phyloP scores from a whole-genome alignment of 2,888 invertebrate species.

The Sepiola atlantica region DNA sequence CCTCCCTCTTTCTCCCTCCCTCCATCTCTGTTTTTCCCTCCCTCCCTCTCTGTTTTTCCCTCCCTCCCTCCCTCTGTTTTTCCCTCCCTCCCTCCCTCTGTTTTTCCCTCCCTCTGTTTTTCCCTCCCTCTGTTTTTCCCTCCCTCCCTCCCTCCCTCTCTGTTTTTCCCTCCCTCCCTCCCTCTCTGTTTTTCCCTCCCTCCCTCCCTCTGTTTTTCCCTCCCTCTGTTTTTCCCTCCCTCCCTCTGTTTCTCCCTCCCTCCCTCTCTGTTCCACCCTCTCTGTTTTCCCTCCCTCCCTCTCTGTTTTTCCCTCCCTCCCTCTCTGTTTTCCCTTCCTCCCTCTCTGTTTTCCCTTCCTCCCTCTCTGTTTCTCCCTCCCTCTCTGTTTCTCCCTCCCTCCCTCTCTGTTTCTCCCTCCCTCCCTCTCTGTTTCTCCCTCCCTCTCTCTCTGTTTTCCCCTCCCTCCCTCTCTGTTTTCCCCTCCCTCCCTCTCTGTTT shows the following conservation, averaged over 20 bases:
- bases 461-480: not conserved
- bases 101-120: no score
- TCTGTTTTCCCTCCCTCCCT: not conserved
- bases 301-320: not conserved
- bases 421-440: not conserved
- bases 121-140: not conserved
- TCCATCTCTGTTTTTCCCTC: not conserved
- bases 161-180: not conserved
- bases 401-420: not conserved
- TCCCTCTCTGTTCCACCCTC: not conserved
- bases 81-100: not conserved
- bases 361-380: not conserved
- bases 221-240: not conserved
- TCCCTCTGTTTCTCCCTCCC: not conserved
- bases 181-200: not conserved
- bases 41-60: not conserved
- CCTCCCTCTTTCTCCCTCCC: not conserved
- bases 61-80: not conserved
- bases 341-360: not conserved
- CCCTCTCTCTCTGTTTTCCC: not conserved
- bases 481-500: not conserved
- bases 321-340: not conserved
- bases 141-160: not conserved
- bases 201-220: not conserved
- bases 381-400: not conserved